Evolutionary conservation across 2,888 invertebrate genomes (phyloP).

Genomic region (Agrotis ipsilon): DNA sequence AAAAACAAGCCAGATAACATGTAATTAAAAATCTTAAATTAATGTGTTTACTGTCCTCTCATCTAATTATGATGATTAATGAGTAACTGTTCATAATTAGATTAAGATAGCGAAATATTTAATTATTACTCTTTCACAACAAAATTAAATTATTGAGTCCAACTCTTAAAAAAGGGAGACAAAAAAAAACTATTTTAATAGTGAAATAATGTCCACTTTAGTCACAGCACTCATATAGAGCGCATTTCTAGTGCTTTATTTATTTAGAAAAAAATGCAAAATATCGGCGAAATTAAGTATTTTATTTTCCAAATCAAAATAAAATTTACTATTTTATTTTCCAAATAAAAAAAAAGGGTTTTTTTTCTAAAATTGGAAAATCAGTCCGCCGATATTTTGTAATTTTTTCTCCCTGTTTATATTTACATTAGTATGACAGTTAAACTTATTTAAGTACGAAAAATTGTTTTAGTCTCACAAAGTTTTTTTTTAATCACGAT

Average conservation of each 20-base stretch:
- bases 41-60: not conserved
- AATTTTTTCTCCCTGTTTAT: slow-evolving; percentile 57
- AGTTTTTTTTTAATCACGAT: slow-evolving; percentile 41
- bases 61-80: slow-evolving; percentile 11
- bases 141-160: not conserved
- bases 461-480: slow-evolving; percentile 61
- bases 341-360: slow-evolving; percentile 1
- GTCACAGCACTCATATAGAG: slow-evolving; percentile 40
- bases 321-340: slow-evolving; percentile 19
- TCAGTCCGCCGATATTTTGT: slow-evolving; percentile 48
- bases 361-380: slow-evolving; percentile 20
- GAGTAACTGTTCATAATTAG: not conserved
- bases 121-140: not conserved
- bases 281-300: slow-evolving; percentile 41
- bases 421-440: slow-evolving; percentile 78
- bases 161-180: slow-evolving; percentile 1
- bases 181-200: slow-evolving; percentile 12
- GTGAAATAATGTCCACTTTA: slow-evolving; percentile 42
- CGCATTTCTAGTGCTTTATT: slow-evolving; percentile 56
- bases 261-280: slow-evolving; percentile 48
- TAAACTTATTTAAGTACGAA: slow-evolving; percentile 67
- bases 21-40: not conserved
- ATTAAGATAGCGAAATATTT: slow-evolving; percentile 1
- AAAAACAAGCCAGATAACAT: not conserved
- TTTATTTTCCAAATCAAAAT: slow-evolving; percentile 21